These are phyloP conservation scores for Ciona savignyi DNA, from an alignment of 23 tunicate species.

Conservation along the genomic window DNA sequence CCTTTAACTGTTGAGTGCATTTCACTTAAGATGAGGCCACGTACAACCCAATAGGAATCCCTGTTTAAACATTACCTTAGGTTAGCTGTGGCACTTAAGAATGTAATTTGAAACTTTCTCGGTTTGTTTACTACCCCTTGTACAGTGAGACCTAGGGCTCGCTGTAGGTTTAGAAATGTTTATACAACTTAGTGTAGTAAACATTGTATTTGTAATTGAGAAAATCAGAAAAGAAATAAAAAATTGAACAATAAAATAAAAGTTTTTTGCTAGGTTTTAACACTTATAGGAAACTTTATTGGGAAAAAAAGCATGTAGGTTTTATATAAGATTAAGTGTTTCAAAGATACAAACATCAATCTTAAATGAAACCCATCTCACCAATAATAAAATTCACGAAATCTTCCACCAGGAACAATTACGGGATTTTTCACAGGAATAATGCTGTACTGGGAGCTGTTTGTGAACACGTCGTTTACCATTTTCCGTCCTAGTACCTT, in stretches of 20 bases:
- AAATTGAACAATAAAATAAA: neutral
- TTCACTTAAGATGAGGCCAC: slow-evolving; percentile 69
- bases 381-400: slow-evolving; percentile 92
- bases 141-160: too few relatives aligned
- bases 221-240: too few relatives aligned
- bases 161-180: too few relatives aligned
- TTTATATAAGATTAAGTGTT: too few relatives aligned
- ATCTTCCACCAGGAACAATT: slow-evolving; percentile 85
- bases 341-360: too few relatives aligned
- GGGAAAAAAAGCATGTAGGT: too few relatives aligned
- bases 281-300: too few relatives aligned
- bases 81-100: neutral
- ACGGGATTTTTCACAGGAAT: slow-evolving; percentile 49
- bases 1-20: slow-evolving; percentile 65
- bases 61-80: too few relatives aligned
- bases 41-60: slow-evolving; percentile 85
- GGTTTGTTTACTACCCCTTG: neutral
- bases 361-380: too few relatives aligned
- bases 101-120: neutral
- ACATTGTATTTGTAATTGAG: too few relatives aligned
- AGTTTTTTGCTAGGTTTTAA: too few relatives aligned
- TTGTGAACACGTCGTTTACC: slow-evolving; percentile 39
- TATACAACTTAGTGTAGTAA: too few relatives aligned
- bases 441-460: slow-evolving; percentile 42
- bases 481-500: slow-evolving; percentile 65